These are phyloP conservation scores for Drosophila asahinai DNA, from an alignment of 1,140 invertebrate genomes.

Conservation along the genomic window DNA sequence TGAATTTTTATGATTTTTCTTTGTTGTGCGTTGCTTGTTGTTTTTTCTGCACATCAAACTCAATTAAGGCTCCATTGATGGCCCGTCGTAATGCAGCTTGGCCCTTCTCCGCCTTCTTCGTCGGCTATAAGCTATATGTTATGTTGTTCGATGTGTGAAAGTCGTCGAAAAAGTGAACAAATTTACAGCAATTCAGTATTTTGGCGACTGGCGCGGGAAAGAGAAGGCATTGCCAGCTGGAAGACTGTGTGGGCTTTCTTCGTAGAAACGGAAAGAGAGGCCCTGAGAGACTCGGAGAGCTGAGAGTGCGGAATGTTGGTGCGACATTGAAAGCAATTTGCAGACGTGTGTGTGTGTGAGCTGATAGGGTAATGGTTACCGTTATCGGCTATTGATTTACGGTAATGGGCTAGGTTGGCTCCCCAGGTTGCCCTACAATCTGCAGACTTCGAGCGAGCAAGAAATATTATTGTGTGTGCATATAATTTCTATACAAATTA, in stretches of 20 bases:
- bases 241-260: conserved; percentile 31
- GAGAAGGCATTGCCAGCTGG: conserved; percentile 32
- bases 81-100: conserved; percentile 3
- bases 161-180: conserved; percentile 51
- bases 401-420: conserved; percentile 25
- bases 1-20: conserved; percentile 32
- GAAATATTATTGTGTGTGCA: not conserved
- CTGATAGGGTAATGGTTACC: conserved; percentile 70
- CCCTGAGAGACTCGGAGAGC: conserved; percentile 15
- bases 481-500: not conserved
- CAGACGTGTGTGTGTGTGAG: conserved; percentile 17
- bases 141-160: conserved; percentile 51
- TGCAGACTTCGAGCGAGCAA: not conserved
- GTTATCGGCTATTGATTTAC: conserved; percentile 71
- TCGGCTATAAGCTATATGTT: conserved; percentile 4
- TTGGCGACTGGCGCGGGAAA: conserved; percentile 6
- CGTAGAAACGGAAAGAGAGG: conserved; percentile 17
- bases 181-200: conserved; percentile 21
- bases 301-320: conserved; percentile 26
- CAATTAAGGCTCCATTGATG: conserved; percentile 54
- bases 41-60: conserved; percentile 54
- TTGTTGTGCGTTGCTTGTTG: conserved; percentile 42
- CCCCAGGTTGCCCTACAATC: conserved; percentile 22
- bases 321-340: conserved; percentile 64
- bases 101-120: conserved; percentile 21